Evolutionary conservation across 2,888 invertebrate genomes (phyloP).

Genomic region (Sepioteuthis lessoniana): DNA sequence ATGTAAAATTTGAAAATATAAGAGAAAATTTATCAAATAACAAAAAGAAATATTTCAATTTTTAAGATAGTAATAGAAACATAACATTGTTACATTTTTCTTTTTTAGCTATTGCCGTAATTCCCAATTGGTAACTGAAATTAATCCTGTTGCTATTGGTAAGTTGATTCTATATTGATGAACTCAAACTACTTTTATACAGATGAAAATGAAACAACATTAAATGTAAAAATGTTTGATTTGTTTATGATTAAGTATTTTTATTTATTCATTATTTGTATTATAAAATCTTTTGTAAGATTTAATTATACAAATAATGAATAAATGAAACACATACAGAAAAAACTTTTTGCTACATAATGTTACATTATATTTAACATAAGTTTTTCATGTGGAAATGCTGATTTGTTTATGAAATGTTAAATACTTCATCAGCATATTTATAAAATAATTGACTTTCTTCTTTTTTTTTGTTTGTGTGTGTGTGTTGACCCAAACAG

Average conservation of each 20-base stretch:
- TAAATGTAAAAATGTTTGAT: not conserved
- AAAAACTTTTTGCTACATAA: too few species aligned
- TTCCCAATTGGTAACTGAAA: conserved; percentile 16
- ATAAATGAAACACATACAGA: too few species aligned
- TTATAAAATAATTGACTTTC: not conserved
- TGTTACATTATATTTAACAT: too few species aligned
- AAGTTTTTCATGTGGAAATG: too few species aligned
- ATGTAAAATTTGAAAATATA: not conserved
- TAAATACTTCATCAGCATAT: not conserved
- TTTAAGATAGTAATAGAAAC: not conserved
- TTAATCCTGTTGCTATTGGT: not conserved
- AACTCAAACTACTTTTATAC: too few species aligned
- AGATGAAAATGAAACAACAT: not conserved
- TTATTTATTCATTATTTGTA: not conserved
- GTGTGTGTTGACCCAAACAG: not conserved
- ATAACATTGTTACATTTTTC: not conserved
- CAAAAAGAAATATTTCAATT: not conserved
- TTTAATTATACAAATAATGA: too few species aligned
- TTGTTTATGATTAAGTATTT: not conserved
- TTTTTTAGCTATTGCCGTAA: conserved; percentile 1
- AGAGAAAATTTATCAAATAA: not conserved
- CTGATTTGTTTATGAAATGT: too few species aligned
- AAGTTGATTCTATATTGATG: not conserved
- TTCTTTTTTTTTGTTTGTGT: too few species aligned
- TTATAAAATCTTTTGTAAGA: not conserved